A percentile compares a stretch with the other conserved stretches of the same genome.
Evolutionary conservation across 2,113 vertebrate genomes (phyloP).

Genomic region (Hyla sarda): DNA sequence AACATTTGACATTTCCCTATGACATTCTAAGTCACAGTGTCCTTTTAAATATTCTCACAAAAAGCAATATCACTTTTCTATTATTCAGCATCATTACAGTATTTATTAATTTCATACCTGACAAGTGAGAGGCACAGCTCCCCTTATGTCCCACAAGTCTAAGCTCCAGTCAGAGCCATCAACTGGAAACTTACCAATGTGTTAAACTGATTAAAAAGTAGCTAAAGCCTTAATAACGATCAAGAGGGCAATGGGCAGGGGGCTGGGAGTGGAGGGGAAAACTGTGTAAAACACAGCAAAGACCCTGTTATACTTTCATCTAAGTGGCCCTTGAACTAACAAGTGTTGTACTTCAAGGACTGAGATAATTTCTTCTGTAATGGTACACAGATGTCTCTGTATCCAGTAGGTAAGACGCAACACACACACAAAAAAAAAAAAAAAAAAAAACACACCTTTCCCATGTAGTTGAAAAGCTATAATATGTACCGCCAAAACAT

Average conservation of each 20-base stretch:
- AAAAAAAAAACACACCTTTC: too few relatives aligned
- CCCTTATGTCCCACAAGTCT: not conserved
- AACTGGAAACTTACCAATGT: constrained; percentile 29
- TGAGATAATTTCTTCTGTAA: constrained; percentile 35
- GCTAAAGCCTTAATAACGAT: constrained; percentile 50
- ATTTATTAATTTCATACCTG: not conserved
- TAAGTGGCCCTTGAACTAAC: constrained; percentile 52
- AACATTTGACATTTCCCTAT: too few relatives aligned
- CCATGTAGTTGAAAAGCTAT: not conserved
- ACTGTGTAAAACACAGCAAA: constrained; percentile 53
- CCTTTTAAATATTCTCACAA: not conserved
- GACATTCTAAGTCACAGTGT: too few relatives aligned
- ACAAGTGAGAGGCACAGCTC: constrained; percentile 6
- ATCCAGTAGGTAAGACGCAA: constrained; percentile 36
- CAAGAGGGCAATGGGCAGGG: constrained; percentile 24
- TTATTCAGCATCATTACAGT: not conserved
- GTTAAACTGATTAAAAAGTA: constrained; percentile 55
- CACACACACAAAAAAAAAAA: too few relatives aligned
- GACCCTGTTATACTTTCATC: constrained; percentile 52
- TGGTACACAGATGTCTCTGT: constrained; percentile 47
- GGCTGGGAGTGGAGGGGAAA: constrained; percentile 33
- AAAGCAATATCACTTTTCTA: not conserved
- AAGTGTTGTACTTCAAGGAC: constrained; percentile 39
- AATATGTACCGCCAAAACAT: not conserved
- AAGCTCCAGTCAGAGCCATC: not conserved